Percentiles rank a stretch among this genome's conserved stretches.
Evolutionary conservation across 2,888 invertebrate species (phyloP).

Genomic region (Habroteleia sp.): DNA sequence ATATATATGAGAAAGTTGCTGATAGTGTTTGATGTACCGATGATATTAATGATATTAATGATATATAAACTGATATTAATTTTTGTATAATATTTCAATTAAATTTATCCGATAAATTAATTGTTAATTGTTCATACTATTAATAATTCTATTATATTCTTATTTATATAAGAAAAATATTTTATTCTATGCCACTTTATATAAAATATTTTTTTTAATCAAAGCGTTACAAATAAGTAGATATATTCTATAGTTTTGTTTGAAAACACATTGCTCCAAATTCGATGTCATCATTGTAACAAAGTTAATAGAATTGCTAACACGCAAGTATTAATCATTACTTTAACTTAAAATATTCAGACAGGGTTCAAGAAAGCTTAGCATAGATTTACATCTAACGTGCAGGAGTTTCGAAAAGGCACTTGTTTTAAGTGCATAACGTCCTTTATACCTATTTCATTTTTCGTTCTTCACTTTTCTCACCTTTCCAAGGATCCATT

Average conservation of each 20-base stretch:
- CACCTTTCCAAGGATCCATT: conserved; percentile 36
- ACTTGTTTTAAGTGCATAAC: conserved; percentile 54
- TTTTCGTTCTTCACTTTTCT: conserved; percentile 47
- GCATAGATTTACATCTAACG: conserved; percentile 70
- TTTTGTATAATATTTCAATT: too few relatives aligned
- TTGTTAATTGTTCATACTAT: too few relatives aligned
- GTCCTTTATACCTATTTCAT: conserved; percentile 51
- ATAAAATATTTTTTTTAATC: conserved; percentile 19
- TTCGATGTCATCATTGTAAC: conserved; percentile 5
- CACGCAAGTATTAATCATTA: conserved; percentile 54
- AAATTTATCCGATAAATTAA: too few relatives aligned
- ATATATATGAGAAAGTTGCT: too few relatives aligned
- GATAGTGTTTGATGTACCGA: too few relatives aligned
- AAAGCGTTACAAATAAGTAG: too few relatives aligned
- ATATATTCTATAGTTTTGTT: too few relatives aligned
- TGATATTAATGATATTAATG: too few relatives aligned
- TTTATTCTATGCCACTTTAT: too few relatives aligned
- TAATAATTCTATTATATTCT: too few relatives aligned
- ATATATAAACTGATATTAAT: too few relatives aligned
- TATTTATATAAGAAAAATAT: too few relatives aligned
- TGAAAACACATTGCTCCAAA: conserved; percentile 1
- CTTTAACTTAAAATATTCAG: conserved; percentile 53
- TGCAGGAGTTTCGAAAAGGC: conserved; percentile 49
- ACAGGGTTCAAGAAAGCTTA: conserved; percentile 53
- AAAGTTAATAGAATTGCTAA: conserved; percentile 38